Base-by-base conservation (phyloP, 2,888 invertebrate genomes). In the Tigriopus californicus region DNA sequence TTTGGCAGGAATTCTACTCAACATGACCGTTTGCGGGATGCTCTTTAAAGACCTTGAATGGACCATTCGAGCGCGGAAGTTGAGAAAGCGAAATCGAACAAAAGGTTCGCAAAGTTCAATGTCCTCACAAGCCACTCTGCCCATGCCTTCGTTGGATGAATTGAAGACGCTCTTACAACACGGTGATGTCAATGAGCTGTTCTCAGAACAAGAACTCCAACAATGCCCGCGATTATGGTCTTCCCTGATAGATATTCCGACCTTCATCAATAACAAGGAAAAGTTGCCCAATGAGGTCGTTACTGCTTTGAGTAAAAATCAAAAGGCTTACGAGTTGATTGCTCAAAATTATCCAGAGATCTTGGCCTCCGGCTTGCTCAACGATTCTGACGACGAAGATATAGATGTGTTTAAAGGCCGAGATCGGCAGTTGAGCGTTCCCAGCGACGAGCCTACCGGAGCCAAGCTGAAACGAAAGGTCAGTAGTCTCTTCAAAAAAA, bases 11-110 rank as follows among this genome's bases (percentile, higher is more conserved):
- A 83, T 85, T 58, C 85, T 89, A 68, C 72, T 88, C 41, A 85
- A 87, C 70, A 78, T 88, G 70, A 81, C 82, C 12, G 82, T 85
- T 1, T 88, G 85, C 69, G 88, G 87, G 0, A 76, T 82, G 62
- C 72, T 88, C 25, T 87, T 89, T 80, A 74, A 84, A 61, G 88
- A 88, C 66, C 84, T 90, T 1, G 85, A 87, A 65, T 89, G 89
- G 88, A 79, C 79, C 44, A 58, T 62, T 18, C 52, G 57, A 24
- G 40, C 41, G 8, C 33, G 33, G 33, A 33, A 33, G 33, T 33
- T 33, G 33, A 33, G 33, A 8, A 33, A n/a, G 55, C 33, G 33
- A 33, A 33, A 33, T 33, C 33, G 33, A 33, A 33, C 33, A 3
- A 33, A 33, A 33, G 33, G 33, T 8, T 33, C 33, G 8, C 33